Evolutionary conservation across 2,888 invertebrate genomes (phyloP), one percentile per base, ranked within the genome.

Genomic region (Coelopa pilipes): DNA sequence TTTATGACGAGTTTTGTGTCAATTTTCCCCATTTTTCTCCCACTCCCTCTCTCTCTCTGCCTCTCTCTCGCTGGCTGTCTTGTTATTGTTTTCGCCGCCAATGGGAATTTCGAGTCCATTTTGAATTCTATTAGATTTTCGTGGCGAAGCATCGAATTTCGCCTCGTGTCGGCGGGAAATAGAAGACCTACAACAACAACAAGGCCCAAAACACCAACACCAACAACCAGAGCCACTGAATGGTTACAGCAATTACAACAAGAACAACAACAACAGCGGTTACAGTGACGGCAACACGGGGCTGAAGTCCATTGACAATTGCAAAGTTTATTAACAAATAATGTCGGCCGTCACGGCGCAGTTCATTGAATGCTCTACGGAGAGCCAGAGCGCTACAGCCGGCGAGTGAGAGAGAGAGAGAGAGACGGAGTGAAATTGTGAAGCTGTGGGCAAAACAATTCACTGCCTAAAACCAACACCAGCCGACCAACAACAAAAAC

Each of bases 291-390:
- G 34, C 34, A 34, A 34, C 34, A 34, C 7, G 34, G 34, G 7
- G 34, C 7, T 34, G 17, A 69, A 24, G 53, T 17, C 62, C 53
- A 71, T 59, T 71, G 71, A 53, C 53, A 59, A 53, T 65, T 71
- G 45, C 50, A 65, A 65, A 65, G 71, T 63, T 71, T 71, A 71
- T 71, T 71, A 71, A 71, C 65, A 71, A 65, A 71, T 65, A 65
- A 70, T 63, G 50, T 66, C 17, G n/a, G 45, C 24, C 34, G 71
- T 65, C 70, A 19, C 50, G 63, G 24, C 15, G 70, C 57, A 15
- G 53, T 50, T 53, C n/a, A 71, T 65, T 65, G 55, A 71, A 65
- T 71, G 50, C 63, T 71, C 65, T 71, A 71, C 62, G n/a, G 13
- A 34, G 34, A 34, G 7, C 34, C 4, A 34, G 34, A 34, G 34